Evolutionary conservation across 2,797 vertebrate species (phyloP).

Genomic region (Megaceryle alcyon): DNA sequence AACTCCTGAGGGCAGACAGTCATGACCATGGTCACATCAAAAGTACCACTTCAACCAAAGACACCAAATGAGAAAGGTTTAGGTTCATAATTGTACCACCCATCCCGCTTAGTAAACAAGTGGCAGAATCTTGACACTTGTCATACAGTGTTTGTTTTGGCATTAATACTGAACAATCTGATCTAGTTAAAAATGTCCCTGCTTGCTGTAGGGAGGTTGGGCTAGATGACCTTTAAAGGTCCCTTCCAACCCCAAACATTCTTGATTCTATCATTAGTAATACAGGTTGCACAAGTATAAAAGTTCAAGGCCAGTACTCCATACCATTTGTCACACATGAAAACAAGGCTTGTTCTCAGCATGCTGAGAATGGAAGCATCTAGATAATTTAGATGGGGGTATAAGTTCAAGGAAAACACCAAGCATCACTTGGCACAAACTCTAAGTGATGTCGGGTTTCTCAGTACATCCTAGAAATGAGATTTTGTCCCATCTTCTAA

Average conservation of each 20-base stretch:
- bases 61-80: not conserved
- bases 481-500: not conserved
- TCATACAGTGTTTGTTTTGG: not conserved
- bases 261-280: not conserved
- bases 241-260: not conserved
- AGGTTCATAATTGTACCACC: not conserved
- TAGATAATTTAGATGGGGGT: not conserved
- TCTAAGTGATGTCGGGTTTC: not conserved
- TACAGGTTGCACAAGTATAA: not conserved
- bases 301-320: not conserved
- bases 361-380: not conserved
- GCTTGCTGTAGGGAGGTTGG: not conserved
- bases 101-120: not conserved
- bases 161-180: not conserved
- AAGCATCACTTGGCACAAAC: not conserved
- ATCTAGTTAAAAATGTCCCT: not conserved
- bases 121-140: not conserved
- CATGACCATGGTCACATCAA: not conserved
- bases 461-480: not conserved
- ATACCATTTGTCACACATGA: not conserved
- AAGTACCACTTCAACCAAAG: not conserved
- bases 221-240: not conserved
- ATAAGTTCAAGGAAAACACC: not conserved
- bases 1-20: slow-evolving; percentile 84
- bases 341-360: not conserved